Base-by-base conservation (phyloP, 1,140 invertebrate genomes). In the Drosophila sechellia region DNA sequence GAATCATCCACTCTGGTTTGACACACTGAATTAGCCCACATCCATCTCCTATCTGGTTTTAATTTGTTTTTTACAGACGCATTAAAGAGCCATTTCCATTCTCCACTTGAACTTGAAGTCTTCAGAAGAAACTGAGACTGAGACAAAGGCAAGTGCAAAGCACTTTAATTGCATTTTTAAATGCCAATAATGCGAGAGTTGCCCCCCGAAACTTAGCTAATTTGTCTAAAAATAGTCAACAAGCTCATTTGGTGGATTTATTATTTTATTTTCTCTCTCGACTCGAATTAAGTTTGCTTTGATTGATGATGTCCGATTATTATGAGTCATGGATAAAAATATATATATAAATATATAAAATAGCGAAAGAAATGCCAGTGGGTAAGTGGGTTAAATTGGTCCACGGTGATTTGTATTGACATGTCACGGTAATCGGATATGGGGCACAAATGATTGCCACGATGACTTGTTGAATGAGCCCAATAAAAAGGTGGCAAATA, bases 21-120 rank as follows among this genome's bases (percentile, higher is more conserved):
- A 77, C 81, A 85, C 60, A 85, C 78, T 86, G 81, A 86, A 81
- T 86, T 66, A 61, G 22, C 37, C 35, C 50, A 27, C 64, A 43
- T 40, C 34, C 27, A 22, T 13, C 15, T 25, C 49, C 15, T 46
- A 43, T 49, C 31, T 17, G 25, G 42, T 11, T 73, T 42, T 37
- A 5, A 20, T 45, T n/a, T 15, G 37, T 20, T 46, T 37, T 31
- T 31, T 13, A 5, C 35, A 22, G 60, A 70, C 48, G 63, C 55
- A 68, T 50, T 68, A 65, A 59, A 77, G 75, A 39, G 40, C 53
- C 61, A 75, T 76, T 58, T 66, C 53, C 66, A 57, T 85, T 74
- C 81, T 54, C 68, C 63, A 66, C 57, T 76, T 86, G 83, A 86
- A 86, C 83, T 86, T 86, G 83, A 86, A 87, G 79, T 70, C 69